phyloP scores from a whole-genome alignment of 2,888 invertebrate genomes.

The Scaptomyza cyrtandrae region DNA sequence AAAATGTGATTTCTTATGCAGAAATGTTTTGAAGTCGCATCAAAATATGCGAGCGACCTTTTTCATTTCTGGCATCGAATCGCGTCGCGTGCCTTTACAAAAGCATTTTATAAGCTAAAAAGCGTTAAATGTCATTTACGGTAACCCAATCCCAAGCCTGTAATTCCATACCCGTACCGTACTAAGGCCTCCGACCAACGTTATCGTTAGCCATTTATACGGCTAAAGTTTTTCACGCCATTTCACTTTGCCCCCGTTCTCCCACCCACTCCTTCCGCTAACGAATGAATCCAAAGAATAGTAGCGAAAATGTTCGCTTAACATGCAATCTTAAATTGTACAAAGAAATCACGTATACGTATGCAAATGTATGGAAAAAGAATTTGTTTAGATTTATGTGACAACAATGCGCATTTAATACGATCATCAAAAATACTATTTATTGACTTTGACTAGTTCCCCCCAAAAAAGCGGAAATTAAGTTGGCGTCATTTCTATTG shows the following conservation, averaged over 20 bases:
- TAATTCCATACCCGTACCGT: slow-evolving; percentile 37
- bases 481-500: slow-evolving; percentile 73
- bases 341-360: slow-evolving; percentile 34
- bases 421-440: slow-evolving; percentile 18
- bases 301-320: slow-evolving; percentile 59
- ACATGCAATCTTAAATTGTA: slow-evolving; percentile 66
- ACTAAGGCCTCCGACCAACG: slow-evolving; percentile 19
- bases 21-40: slow-evolving; percentile 54
- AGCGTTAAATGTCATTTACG: slow-evolving; percentile 79
- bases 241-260: slow-evolving; percentile 57
- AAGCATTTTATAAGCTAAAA: slow-evolving; percentile 75
- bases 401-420: slow-evolving; percentile 67
- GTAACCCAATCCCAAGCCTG: slow-evolving; percentile 62
- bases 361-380: slow-evolving; percentile 16
- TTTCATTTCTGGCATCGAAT: slow-evolving; percentile 55
- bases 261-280: slow-evolving; percentile 1
- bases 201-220: slow-evolving; percentile 70
- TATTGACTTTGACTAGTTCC: background rate
- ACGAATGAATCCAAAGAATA: slow-evolving; percentile 21
- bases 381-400: slow-evolving; percentile 74
- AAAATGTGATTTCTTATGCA: slow-evolving; percentile 50
- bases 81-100: slow-evolving; percentile 70
- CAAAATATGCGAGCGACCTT: slow-evolving; percentile 64
- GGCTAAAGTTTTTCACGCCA: slow-evolving; percentile 77
- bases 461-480: slow-evolving; percentile 45